A percentile compares a stretch with the other conserved stretches of the same genome.
Conservation (phyloP, 2,888 invertebrate genomes). For the Subacronicta megacephala region DNA sequence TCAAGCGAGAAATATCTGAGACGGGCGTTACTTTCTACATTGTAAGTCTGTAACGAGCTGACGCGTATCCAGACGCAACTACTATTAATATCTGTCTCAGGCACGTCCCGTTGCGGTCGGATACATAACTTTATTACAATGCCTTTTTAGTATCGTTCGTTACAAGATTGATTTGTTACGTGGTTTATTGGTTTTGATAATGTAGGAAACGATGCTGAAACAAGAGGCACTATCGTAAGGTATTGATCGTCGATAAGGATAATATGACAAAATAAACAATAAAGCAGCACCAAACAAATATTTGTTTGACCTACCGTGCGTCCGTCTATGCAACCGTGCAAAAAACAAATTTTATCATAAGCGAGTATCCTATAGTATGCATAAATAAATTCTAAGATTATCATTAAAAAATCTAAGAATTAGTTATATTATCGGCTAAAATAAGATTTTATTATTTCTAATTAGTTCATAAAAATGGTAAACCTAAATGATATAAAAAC, state of each 20-base stretch:
- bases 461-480: too few species aligned
- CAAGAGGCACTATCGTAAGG: not conserved
- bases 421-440: too few species aligned
- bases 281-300: too few species aligned
- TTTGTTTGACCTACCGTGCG: too few species aligned
- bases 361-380: too few species aligned
- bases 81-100: conserved; percentile 67
- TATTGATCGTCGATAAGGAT: not conserved
- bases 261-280: not conserved
- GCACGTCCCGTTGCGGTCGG: conserved; percentile 48
- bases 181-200: conserved; percentile 9
- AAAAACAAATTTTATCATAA: too few species aligned
- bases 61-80: conserved; percentile 59
- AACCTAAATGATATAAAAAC: too few species aligned
- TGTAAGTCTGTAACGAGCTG: conserved; percentile 56
- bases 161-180: conserved; percentile 50
- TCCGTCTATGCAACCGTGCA: too few species aligned
- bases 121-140: conserved; percentile 57
- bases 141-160: conserved; percentile 54
- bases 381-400: too few species aligned
- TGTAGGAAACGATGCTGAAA: conserved; percentile 8
- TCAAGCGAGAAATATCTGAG: conserved; percentile 51
- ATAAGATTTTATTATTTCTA: too few species aligned
- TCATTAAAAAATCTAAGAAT: too few species aligned
- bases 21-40: conserved; percentile 67